A percentile compares a stretch with the other conserved stretches of the same genome.
Conservation (phyloP, 1,140 invertebrate genomes). For the Drosophila prosaltans region DNA sequence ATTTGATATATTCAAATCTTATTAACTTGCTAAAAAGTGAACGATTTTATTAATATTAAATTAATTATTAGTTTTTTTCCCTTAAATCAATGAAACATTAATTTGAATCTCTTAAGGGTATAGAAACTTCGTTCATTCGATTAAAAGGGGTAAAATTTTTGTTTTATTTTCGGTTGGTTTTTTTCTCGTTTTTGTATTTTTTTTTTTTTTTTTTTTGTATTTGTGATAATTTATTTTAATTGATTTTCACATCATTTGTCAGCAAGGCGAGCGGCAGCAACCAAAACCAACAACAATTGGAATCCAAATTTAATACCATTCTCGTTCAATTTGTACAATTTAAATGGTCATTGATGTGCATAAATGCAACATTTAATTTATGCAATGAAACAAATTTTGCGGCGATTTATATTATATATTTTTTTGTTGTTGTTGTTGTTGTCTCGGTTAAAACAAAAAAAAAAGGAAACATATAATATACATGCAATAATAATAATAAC, state of each 20-base stretch:
- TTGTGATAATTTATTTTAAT: conserved; percentile 70
- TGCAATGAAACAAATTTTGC: conserved; percentile 51
- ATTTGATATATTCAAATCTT: no score
- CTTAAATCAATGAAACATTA: no score
- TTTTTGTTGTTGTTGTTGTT: no score
- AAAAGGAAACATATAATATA: no score
- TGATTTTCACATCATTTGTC: conserved; percentile 74
- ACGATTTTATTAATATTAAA: no score
- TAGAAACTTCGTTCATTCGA: no score
- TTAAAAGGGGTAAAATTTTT: no score
- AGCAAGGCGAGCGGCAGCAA: conserved; percentile 37
- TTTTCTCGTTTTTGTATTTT: background rate
- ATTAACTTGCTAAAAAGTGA: no score
- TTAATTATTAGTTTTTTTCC: no score
- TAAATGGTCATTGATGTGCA: conserved; percentile 70
- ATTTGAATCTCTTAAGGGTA: no score
- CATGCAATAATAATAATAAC: no score
- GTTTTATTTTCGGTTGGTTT: background rate
- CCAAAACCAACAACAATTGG: conserved; percentile 44
- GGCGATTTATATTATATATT: conserved; percentile 41
- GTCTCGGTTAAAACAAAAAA: no score
- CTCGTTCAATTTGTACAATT: conserved; percentile 74
- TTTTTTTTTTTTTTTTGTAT: background rate
- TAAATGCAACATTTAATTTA: conserved; percentile 74
- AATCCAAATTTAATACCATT: conserved; percentile 53